Conservation (phyloP, 2,113 vertebrate genomes). For the Brachypodius melanocephalos region DNA sequence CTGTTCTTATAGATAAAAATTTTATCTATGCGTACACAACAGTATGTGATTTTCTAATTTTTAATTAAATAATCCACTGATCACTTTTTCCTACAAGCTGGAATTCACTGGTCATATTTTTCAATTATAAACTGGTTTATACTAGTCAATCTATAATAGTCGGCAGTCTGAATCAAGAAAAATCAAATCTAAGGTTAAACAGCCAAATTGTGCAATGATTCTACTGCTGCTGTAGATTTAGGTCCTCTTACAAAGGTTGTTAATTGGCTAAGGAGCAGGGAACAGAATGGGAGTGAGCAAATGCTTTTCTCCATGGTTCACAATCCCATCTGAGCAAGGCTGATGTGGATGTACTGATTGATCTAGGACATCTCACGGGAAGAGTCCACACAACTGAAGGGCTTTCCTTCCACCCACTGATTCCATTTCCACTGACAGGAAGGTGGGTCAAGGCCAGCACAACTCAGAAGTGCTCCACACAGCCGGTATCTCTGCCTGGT, state of each 20-base stretch:
- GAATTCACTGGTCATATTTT: background rate
- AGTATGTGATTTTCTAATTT: background rate
- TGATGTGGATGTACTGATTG: rapidly evolving
- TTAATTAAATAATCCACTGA: background rate
- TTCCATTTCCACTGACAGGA: background rate
- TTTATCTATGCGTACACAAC: background rate
- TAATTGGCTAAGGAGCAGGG: background rate
- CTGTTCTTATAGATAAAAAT: background rate
- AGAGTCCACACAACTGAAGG: background rate
- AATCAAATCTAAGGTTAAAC: background rate
- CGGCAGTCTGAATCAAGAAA: background rate
- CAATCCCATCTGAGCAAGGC: background rate
- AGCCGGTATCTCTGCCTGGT: background rate
- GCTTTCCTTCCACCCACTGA: background rate
- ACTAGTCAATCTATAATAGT: background rate
- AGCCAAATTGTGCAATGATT: background rate
- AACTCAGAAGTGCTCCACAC: background rate
- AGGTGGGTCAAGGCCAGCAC: background rate
- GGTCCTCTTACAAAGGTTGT: background rate
- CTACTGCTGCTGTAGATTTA: background rate
- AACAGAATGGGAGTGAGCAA: background rate
- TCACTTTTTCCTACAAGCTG: rapidly evolving
- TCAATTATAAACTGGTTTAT: background rate
- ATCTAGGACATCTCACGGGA: background rate
- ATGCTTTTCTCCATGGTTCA: background rate